Evolutionary conservation across 23 tunicate species (phyloP), one percentile per base, ranked within the genome.

Genomic region (Halocynthia aurantium): DNA sequence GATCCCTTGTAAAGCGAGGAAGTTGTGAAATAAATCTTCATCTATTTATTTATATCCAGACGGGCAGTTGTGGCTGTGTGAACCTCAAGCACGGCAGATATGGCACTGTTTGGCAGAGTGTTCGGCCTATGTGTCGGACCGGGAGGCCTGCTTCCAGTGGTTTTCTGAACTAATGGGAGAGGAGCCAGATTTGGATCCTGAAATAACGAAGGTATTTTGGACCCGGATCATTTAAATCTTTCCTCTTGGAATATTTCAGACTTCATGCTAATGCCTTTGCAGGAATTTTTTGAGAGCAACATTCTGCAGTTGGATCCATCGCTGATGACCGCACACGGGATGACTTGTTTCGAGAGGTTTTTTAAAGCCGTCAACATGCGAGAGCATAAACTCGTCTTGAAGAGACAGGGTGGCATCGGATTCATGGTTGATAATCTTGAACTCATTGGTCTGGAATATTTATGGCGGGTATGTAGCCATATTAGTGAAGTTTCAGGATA

Each of bases 121-220:
- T 51, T 56, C 82, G 5, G 73, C 77, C 10, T 50, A 71, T 13
- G 80, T 50, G 15, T 51, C 65, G 11, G 84, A 74, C 54, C 61
- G 85, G 50, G 85, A 81, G 60, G 6, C 77, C n/a, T 77, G 80
- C 69, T 57, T 81, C 55, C 77, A 74, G 15, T 81, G 85, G 85
- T 81, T 81, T 50, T 52, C 65, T 55, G 69, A 62, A 15, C 51
- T 81, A 11, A 81, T 81, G 85, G 85, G 85, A 8, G 81, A 81
- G 17, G 85, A 81, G 49, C 80, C 81, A 7, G 85, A 81, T 52
- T 53, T 81, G 66, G 81, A 81, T 52, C 70, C 80, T 73, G 81
- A 74, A 53, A 61, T 58, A 8, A 81, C 56, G 62, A 74, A 53
- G 78, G 78, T 74, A n/a, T 74, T 10, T 71, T 50, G 70, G 63